Conservation (phyloP, 2,113 vertebrate genomes). For the Mesocricetus auratus region DNA sequence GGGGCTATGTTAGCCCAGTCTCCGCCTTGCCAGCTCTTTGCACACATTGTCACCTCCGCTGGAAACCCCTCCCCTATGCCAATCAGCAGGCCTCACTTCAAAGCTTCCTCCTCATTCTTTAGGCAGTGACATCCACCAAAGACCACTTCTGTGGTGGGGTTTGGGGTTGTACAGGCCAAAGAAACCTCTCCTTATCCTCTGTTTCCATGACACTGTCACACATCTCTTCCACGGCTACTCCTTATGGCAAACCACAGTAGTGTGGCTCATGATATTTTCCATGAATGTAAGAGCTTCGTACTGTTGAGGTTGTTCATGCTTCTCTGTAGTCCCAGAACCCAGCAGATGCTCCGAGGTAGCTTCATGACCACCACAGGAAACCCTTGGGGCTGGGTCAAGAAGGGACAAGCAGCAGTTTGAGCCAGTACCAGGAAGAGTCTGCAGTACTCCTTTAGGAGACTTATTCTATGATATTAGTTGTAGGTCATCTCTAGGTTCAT, state of each 20-base stretch:
- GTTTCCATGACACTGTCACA: not conserved
- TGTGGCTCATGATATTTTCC: not conserved
- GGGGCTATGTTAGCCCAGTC: not conserved
- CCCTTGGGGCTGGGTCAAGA: not conserved
- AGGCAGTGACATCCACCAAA: not conserved
- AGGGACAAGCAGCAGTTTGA: not conserved
- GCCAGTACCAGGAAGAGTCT: not conserved
- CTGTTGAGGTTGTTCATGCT: too few relatives aligned
- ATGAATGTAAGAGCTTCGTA: not conserved
- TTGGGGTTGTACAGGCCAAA: not conserved
- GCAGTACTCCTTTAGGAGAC: not conserved
- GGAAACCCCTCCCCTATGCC: not conserved
- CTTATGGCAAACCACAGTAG: not conserved
- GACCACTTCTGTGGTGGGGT: not conserved
- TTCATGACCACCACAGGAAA: not conserved
- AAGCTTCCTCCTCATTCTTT: not conserved
- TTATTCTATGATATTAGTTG: not conserved
- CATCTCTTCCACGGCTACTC: not conserved
- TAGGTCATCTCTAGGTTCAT: not conserved
- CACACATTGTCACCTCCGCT: not conserved
- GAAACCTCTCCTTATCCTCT: not conserved
- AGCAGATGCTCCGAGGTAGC: not conserved
- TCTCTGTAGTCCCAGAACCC: not conserved
- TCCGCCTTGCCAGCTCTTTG: not conserved
- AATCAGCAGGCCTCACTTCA: not conserved